Evolutionary conservation across 2,113 vertebrate genomes (phyloP).

Genomic region (Columba livia): DNA sequence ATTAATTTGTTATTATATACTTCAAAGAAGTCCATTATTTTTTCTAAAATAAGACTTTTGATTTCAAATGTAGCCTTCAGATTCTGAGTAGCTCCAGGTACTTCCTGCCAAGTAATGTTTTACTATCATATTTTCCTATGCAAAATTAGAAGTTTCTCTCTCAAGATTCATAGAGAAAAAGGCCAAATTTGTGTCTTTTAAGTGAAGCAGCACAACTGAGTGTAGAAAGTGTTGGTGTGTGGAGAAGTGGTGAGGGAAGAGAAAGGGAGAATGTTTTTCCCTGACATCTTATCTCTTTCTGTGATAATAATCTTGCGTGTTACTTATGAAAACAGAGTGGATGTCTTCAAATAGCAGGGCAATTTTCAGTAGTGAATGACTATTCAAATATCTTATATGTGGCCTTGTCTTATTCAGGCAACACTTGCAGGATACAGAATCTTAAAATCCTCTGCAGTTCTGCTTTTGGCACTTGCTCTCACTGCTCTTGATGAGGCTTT

Average conservation of each 20-base stretch:
- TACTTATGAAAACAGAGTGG: not conserved
- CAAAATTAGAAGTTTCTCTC: not conserved
- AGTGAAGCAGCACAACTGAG: not conserved
- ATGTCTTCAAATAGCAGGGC: not conserved
- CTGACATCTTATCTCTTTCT: not conserved
- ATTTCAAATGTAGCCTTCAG: not conserved
- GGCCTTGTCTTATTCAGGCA: not conserved
- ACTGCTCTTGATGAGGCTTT: not conserved
- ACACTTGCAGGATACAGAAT: not conserved
- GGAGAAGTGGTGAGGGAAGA: not conserved
- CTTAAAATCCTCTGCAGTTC: not conserved
- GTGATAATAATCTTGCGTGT: not conserved
- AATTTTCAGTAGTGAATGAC: not conserved
- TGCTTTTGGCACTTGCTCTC: constrained; percentile 25
- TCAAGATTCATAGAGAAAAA: not conserved
- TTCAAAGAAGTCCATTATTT: not conserved
- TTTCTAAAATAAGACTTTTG: not conserved
- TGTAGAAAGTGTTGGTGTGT: not conserved
- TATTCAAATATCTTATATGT: not conserved
- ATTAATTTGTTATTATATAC: not conserved
- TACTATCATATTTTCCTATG: not conserved
- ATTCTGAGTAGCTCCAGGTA: not conserved
- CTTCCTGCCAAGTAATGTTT: not conserved
- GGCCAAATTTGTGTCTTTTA: not conserved
- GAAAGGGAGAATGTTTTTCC: not conserved